Evolutionary conservation across 2,113 vertebrate species (phyloP), one percentile per base, ranked within the genome.

Genomic region (Petrocephalus zakoni): DNA sequence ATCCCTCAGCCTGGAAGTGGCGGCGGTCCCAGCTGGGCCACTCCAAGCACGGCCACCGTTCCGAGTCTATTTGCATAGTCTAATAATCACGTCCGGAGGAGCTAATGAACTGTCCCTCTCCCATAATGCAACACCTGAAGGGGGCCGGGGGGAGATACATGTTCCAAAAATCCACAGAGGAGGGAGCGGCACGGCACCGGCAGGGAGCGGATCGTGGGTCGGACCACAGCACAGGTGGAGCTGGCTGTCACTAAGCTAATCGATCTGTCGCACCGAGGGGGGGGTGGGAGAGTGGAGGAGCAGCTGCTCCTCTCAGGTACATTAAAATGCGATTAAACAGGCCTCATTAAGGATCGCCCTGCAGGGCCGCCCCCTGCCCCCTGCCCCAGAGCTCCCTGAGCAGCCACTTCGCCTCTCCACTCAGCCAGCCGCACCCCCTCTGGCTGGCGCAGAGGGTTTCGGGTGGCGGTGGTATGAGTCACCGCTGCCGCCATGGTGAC

Each of bases 311-410:
- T 83, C 87, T 91, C 90, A 92, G 90, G 89, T 92, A 92, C 91
- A 92, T 92, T 91, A 92, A 92, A 92, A 92, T 91, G 89, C 89
- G 89, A 91, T 92, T 92, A 92, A 91, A 91, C 85, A 53, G 89
- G 90, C 89, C 90, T 91, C 91, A 92, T 92, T 92, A 91, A 90
- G 87, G 55, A 42, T 37, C 72, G 85, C 89, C 91, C 89, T 90
- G 49, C n/a, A 90, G 89, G 90, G 55, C 55, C 49, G 21, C 37
- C 42, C 86, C 51, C 3, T 55, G 37, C 49, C 47, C 42, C 82
- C 83, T 13, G 5, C 49, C 83, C 83, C 83, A 10, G 47, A 85
- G 84, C 52, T 52, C 89, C 87, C 88, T 87, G 22, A 55, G 88
- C 87, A 47, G 89, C 87, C 89, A 81, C 84, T 87, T 89, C 75